A percentile compares a stretch with the other conserved stretches of the same genome.
Evolutionary conservation across 2,888 invertebrate species (phyloP).

Genomic region (Camponotus fellah): DNA sequence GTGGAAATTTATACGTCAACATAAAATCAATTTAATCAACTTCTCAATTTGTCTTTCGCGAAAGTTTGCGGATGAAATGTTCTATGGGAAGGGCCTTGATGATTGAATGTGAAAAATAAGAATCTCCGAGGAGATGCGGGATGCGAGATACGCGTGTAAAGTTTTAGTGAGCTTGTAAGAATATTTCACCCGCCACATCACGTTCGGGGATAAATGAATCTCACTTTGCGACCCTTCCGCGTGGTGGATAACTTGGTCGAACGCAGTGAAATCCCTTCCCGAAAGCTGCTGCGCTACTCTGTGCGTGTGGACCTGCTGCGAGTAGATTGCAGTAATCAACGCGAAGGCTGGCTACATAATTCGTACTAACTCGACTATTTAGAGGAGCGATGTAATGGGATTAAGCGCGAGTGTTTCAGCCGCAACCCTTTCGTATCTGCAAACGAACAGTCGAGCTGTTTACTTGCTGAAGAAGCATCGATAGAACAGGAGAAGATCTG

Average conservation of each 20-base stretch:
- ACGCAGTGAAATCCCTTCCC: neutral
- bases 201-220: constrained; percentile 43
- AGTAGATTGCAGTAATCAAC: constrained; percentile 57
- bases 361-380: constrained; percentile 61
- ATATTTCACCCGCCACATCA: constrained; percentile 34
- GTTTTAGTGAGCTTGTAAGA: constrained; percentile 14
- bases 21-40: neutral
- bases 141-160: neutral
- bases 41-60: neutral
- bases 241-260: constrained; percentile 28
- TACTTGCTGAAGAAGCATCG: constrained; percentile 4
- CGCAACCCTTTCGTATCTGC: constrained; percentile 53
- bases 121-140: neutral
- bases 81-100: neutral
- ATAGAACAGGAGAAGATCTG: neutral
- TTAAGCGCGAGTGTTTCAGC: constrained; percentile 50
- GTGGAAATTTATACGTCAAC: neutral
- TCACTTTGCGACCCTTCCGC: constrained; percentile 34
- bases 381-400: constrained; percentile 58
- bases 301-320: constrained; percentile 37
- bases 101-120: constrained; percentile 21
- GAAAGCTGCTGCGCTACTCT: neutral
- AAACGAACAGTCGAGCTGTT: constrained; percentile 31
- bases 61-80: neutral
- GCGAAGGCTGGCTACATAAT: constrained; percentile 48